Evolutionary conservation across 1,140 invertebrate genomes (phyloP).

Genomic region (Drosophila sp.): DNA sequence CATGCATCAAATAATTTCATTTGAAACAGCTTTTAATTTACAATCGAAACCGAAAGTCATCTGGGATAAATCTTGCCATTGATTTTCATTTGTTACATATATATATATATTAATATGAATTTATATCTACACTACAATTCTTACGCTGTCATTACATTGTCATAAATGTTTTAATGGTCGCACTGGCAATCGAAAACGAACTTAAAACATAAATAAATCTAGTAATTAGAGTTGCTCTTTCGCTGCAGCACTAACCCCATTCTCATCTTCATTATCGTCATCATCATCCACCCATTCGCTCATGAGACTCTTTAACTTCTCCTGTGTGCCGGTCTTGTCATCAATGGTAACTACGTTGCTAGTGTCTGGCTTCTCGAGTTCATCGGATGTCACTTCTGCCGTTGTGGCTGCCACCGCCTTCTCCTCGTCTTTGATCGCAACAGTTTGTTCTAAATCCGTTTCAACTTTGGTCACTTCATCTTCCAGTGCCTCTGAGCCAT

Average conservation of each 20-base stretch:
- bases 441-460: conserved; percentile 12
- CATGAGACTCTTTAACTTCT: conserved; percentile 77
- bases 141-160: conserved; percentile 17
- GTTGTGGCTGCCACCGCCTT: conserved; percentile 14
- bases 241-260: conserved; percentile 70
- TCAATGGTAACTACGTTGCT: conserved; percentile 31
- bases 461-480: conserved; percentile 13
- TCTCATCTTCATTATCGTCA: conserved; percentile 75
- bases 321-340: conserved; percentile 44
- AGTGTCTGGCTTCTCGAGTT: conserved; percentile 41
- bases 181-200: conserved; percentile 43
- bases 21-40: conserved; percentile 67
- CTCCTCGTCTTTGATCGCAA: conserved; percentile 20
- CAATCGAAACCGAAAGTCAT: conserved; percentile 68
- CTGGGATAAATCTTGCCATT: neutral
- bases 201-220: conserved; percentile 84
- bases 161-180: conserved; percentile 20
- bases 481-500: conserved; percentile 13
- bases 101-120: conserved; percentile 17
- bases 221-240: conserved; percentile 76
- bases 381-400: conserved; percentile 1
- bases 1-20: neutral
- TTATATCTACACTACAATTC: conserved; percentile 24
- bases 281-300: conserved; percentile 82
- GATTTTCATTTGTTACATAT: conserved; percentile 23